phyloP scores from a whole-genome alignment of 2,797 vertebrate species.

The Artibeus jamaicensis region DNA sequence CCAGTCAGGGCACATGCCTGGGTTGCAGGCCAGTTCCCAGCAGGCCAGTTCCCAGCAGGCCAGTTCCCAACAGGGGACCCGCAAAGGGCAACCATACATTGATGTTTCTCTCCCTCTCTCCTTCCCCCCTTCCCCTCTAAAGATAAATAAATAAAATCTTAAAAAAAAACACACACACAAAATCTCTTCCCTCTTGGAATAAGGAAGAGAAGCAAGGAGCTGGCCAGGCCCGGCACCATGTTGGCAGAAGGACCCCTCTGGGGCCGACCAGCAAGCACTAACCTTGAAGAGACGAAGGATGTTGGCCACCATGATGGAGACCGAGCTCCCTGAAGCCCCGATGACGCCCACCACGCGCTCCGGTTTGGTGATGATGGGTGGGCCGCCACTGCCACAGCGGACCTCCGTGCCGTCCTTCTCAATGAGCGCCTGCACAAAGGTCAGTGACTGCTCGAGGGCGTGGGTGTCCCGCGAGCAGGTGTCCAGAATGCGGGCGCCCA shows the following conservation, averaged over 20 bases:
- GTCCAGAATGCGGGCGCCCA: constrained; percentile 96
- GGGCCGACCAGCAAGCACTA: constrained; percentile 47
- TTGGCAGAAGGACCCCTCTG: not conserved
- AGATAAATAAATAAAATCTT: no score
- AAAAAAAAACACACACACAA: no score
- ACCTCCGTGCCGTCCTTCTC: constrained; percentile 97
- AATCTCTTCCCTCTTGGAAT: not conserved
- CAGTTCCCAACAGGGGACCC: no score
- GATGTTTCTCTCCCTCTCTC: no score
- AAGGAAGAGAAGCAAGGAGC: not conserved
- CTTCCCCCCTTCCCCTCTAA: no score
- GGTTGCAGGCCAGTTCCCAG: no score
- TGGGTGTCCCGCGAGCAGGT: constrained; percentile 97
- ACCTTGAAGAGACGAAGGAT: constrained; percentile 98
- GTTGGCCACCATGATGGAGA: constrained; percentile 99
- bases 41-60: no score
- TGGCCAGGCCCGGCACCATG: not conserved
- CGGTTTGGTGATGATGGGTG: constrained; percentile 96
- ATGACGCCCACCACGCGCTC: constrained; percentile 96
- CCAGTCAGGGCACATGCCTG: no score
- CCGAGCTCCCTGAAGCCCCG: constrained; percentile 95
- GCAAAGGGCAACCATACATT: no score
- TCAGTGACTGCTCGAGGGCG: constrained; percentile 96
- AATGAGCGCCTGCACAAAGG: constrained; percentile 96
- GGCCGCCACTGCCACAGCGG: constrained; percentile 93